Conservation (phyloP, 2,888 invertebrate genomes). For the Phalera bucephala region DNA sequence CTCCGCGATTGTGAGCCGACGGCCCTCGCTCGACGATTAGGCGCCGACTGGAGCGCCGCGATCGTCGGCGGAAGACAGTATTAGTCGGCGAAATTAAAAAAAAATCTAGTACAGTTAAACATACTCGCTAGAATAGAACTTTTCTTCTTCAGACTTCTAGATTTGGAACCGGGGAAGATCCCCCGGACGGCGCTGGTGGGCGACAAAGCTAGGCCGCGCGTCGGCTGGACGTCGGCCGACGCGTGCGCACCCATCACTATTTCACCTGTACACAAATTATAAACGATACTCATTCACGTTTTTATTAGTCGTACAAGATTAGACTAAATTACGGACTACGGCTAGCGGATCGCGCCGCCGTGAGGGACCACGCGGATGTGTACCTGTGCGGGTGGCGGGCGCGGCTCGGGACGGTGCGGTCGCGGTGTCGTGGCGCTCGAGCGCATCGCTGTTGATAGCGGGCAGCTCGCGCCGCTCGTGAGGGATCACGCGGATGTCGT, state of each 20-base stretch:
- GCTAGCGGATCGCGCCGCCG: background rate
- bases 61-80: no score
- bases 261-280: no score
- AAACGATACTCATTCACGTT: no score
- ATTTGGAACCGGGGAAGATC: constrained; percentile 83
- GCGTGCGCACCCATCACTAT: constrained; percentile 27
- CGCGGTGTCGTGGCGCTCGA: constrained; percentile 11
- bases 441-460: constrained; percentile 46
- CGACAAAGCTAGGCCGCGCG: constrained; percentile 46
- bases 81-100: no score
- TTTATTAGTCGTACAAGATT: no score
- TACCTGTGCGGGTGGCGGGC: background rate
- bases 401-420: constrained; percentile 6
- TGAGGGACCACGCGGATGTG: no score
- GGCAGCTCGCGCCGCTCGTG: constrained; percentile 52
- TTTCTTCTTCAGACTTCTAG: constrained; percentile 87
- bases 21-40: no score
- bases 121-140: constrained; percentile 89
- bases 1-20: no score
- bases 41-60: no score
- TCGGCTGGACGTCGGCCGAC: constrained; percentile 15
- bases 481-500: constrained; percentile 61
- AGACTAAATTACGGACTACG: no score
- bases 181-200: constrained; percentile 79
- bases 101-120: no score